Evolutionary conservation across 2,888 invertebrate species (phyloP), one percentile per base, ranked within the genome.

Genomic region (Chalcis sispes): DNA sequence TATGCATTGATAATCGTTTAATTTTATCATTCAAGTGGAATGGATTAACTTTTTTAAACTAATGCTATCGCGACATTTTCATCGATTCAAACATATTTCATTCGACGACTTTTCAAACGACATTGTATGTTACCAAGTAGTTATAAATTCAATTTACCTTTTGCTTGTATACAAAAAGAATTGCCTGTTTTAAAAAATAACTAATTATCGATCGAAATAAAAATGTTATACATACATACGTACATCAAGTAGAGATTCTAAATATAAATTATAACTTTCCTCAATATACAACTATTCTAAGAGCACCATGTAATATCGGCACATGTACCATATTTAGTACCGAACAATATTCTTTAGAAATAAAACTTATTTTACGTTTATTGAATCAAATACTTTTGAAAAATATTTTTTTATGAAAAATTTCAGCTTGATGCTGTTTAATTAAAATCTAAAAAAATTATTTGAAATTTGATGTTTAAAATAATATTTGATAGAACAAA

Each of bases 121-220:
- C 8, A 18, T 29, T n/a, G 18, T 8, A 20, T 40, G 23, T 13
- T 18, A 46, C 8, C 15, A 20, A 32, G 18, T n/a, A n/a, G n/a
- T n/a, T n/a, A n/a, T n/a, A n/a, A 23, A 69, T 58, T 58, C 58
- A 58, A 69, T 48, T 7, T 40, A 32, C 27, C 20, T 20, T n/a
- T 29, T 8, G 29, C 48, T 23, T 23, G 10, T 13, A 42, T 13
- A 42, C 15, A 18, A 13, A 18, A 52, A 40, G 54, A 23, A 40
- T 15, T 56, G 20, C 2, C 27, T 13, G 59, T n/a, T n/a, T n/a
- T 66, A 20, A 73, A 66, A 73, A 52, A 52, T 66, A 50, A 50
- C 20, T 61, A 59, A 66, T 66, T 66, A 73, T 66, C 40, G 73
- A 73, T 52, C 50, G 58, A 32, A n/a, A 29, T 15, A 27, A 10